Conservation (phyloP, 2,888 invertebrate genomes). For the Drosophila setosimentum region DNA sequence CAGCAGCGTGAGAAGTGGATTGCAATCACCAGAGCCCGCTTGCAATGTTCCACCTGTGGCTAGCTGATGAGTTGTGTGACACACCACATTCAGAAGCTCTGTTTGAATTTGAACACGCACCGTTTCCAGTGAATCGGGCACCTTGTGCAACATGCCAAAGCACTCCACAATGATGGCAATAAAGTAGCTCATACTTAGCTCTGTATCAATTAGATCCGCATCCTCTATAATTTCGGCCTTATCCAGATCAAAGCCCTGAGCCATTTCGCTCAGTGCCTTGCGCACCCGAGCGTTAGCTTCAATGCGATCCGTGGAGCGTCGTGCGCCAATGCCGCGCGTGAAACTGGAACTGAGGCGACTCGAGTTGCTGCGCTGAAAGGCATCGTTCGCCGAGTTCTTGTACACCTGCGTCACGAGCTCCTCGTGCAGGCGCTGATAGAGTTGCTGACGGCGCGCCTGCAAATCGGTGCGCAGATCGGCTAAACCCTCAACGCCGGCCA, state of each 20-base stretch:
- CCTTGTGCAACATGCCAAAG: slow-evolving; percentile 92
- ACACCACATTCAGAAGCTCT: slow-evolving; percentile 92
- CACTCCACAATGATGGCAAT: slow-evolving; percentile 94
- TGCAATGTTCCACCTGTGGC: slow-evolving; percentile 83
- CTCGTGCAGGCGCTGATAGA: slow-evolving; percentile 89
- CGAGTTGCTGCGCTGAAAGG: slow-evolving; percentile 88
- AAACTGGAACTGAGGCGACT: slow-evolving; percentile 87
- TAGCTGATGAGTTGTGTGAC: slow-evolving; percentile 92
- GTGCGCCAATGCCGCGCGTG: slow-evolving; percentile 87
- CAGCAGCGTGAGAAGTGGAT: slow-evolving; percentile 88
- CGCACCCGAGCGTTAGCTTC: slow-evolving; percentile 86
- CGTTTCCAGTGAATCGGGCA: slow-evolving; percentile 94
- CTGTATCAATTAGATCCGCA: slow-evolving; percentile 87
- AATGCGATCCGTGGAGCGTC: slow-evolving; percentile 87
- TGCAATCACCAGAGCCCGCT: slow-evolving; percentile 64
- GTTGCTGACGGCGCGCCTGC: slow-evolving; percentile 87
- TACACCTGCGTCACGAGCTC: slow-evolving; percentile 91
- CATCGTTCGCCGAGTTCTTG: slow-evolving; percentile 87
- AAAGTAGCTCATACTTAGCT: slow-evolving; percentile 89
- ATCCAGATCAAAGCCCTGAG: slow-evolving; percentile 84
- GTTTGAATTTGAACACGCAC: slow-evolving; percentile 93
- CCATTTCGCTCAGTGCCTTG: slow-evolving; percentile 87
- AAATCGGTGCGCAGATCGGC: slow-evolving; percentile 92
- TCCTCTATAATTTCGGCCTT: slow-evolving; percentile 87
- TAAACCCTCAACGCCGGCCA: slow-evolving; percentile 93